A percentile compares a stretch with the other conserved stretches of the same genome.
Conservation (phyloP, 2,888 invertebrate species). For the Siphlonurus alternatus region DNA sequence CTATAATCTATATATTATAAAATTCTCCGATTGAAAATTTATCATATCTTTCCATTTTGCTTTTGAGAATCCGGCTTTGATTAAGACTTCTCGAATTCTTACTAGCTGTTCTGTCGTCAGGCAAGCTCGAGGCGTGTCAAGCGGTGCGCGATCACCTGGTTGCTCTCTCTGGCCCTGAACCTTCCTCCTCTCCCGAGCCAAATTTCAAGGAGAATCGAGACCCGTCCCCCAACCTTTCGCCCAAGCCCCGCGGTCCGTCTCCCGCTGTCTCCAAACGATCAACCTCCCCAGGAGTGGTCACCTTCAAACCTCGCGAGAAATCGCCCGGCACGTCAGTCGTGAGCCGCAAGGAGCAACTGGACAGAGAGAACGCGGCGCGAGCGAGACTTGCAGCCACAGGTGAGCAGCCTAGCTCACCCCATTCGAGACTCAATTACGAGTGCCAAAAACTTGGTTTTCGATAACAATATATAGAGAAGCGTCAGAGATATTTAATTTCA, state of each 20-base stretch:
- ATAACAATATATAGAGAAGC: too few species aligned
- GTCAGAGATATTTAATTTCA: too few species aligned
- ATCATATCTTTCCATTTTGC: too few species aligned
- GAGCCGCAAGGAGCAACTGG: conserved; percentile 12
- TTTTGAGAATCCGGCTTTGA: too few species aligned
- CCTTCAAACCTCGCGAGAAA: background rate
- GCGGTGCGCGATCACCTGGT: background rate
- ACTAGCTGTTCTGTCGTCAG: background rate
- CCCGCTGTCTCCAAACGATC: background rate
- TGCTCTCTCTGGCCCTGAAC: background rate
- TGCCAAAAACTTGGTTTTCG: too few species aligned
- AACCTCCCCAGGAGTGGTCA: background rate
- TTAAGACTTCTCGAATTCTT: too few species aligned
- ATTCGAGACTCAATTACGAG: too few species aligned
- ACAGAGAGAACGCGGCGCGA: conserved; percentile 12
- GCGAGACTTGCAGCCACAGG: background rate
- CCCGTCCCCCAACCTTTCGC: background rate
- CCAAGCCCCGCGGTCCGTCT: background rate
- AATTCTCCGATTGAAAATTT: too few species aligned
- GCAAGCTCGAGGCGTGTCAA: background rate
- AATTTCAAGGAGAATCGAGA: background rate
- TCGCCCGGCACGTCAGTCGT: background rate
- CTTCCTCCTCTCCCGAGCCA: background rate
- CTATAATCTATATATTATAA: too few species aligned
- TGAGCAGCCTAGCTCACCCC: too few species aligned